phyloP scores from a whole-genome alignment of 2,113 vertebrate species.

The Megalops atlanticus region DNA sequence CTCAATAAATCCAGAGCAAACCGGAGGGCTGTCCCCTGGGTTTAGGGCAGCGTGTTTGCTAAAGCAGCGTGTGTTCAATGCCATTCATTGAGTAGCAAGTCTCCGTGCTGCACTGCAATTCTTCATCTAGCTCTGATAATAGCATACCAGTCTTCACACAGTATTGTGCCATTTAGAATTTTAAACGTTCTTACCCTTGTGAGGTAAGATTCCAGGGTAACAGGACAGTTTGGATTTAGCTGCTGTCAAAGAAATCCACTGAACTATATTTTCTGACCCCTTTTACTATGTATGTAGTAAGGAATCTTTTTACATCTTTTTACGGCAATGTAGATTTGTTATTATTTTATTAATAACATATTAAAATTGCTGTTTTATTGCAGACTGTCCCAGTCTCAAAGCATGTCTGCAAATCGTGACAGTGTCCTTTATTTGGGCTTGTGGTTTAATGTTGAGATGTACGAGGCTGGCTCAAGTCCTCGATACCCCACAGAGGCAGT shows the following conservation, averaged over 20 bases:
- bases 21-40: not conserved
- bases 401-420: slow-evolving; percentile 3
- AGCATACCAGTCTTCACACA: no score
- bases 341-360: not conserved
- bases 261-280: no score
- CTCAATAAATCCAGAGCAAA: slow-evolving; percentile 11
- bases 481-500: not conserved
- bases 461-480: not conserved
- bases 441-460: slow-evolving; percentile 9
- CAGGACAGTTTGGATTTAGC: no score
- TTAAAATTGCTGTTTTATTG: not conserved
- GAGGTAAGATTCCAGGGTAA: not conserved
- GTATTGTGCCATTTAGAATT: no score
- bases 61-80: not conserved
- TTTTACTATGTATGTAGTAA: not conserved
- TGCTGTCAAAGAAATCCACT: no score
- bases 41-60: not conserved
- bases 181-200: not conserved
- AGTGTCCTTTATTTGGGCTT: not conserved
- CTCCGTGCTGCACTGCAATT: no score
- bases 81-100: not conserved
- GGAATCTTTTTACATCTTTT: not conserved
- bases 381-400: not conserved
- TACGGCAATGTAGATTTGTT: not conserved
- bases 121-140: no score